Evolutionary conservation across 2,888 invertebrate genomes (phyloP).

Genomic region (Idaea biselata): DNA sequence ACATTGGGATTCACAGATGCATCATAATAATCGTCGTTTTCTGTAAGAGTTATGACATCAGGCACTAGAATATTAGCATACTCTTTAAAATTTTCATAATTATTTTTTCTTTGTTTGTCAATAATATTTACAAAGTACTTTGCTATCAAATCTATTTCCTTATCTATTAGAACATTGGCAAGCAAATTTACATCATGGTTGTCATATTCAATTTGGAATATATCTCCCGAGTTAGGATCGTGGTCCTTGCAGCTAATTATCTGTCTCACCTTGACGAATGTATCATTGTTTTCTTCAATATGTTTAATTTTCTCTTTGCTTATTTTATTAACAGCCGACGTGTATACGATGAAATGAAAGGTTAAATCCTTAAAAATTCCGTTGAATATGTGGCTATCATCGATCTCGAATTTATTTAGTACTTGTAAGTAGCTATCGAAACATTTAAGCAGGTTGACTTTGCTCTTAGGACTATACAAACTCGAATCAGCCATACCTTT

Average conservation of each 20-base stretch:
- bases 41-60: not conserved
- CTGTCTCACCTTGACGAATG: not conserved
- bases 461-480: not conserved
- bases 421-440: constrained; percentile 2
- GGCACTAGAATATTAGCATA: not conserved
- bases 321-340: constrained; percentile 2
- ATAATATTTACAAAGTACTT: not conserved
- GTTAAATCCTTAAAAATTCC: not conserved
- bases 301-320: not conserved
- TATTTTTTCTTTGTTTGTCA: not conserved
- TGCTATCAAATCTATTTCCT: not conserved
- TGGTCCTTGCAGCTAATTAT: not conserved
- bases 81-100: not conserved
- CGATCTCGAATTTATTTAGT: not conserved
- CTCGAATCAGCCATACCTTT: not conserved
- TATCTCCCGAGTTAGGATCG: not conserved
- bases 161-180: not conserved
- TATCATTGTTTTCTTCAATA: not conserved
- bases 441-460: not conserved
- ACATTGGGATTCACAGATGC: not conserved
- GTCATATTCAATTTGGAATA: not conserved
- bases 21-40: not conserved
- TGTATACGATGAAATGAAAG: not conserved
- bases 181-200: not conserved
- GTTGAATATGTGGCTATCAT: not conserved